These are phyloP conservation scores for Telmatochromis sp. DNA, from an alignment of 2,113 vertebrate genomes.

Conservation along the genomic window DNA sequence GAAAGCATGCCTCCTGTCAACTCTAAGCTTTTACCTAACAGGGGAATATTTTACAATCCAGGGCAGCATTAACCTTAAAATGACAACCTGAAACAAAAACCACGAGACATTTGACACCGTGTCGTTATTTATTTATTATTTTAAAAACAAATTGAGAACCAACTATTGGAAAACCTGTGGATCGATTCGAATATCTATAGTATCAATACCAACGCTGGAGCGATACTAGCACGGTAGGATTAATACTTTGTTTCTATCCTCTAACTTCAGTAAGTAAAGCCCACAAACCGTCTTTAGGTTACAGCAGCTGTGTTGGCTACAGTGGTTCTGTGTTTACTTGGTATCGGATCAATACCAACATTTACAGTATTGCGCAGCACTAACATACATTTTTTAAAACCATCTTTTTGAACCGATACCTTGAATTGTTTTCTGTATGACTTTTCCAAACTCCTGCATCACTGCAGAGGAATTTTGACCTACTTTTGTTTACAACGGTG, in stretches of 20 bases:
- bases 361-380: neutral
- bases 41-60: neutral
- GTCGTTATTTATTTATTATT: neutral
- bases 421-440: neutral
- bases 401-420: neutral
- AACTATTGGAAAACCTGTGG: neutral
- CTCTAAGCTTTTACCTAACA: neutral
- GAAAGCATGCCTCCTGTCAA: neutral
- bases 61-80: neutral
- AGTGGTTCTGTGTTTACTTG: neutral
- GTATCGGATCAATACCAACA: neutral
- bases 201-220: neutral
- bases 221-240: neutral
- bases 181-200: neutral
- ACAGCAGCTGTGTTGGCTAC: neutral
- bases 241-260: neutral
- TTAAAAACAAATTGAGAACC: neutral
- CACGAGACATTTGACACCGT: accelerated
- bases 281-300: neutral
- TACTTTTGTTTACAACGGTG: neutral
- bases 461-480: neutral
- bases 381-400: neutral
- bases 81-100: neutral
- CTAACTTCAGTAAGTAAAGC: neutral
- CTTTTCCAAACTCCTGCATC: neutral